These are phyloP conservation scores for Gandaritis pyraliata DNA, from an alignment of 2,888 invertebrate species.

Conservation along the genomic window DNA sequence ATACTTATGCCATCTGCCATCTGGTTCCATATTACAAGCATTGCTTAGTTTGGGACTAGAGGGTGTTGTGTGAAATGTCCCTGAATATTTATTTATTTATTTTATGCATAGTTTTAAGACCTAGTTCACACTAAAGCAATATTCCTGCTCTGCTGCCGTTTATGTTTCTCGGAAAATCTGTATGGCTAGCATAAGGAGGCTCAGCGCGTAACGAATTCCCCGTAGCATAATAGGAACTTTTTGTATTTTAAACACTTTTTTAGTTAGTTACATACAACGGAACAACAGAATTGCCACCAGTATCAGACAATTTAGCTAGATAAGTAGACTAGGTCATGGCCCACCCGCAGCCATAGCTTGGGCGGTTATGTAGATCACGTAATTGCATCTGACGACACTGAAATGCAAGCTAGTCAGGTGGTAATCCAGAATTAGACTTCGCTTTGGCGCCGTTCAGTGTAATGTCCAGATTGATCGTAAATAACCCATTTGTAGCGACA, in stretches of 20 bases:
- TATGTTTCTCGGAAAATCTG: conserved; percentile 15
- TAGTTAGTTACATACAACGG: too few relatives aligned
- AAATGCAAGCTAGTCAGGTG: conserved; percentile 51
- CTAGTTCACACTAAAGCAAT: conserved; percentile 7
- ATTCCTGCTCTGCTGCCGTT: background rate
- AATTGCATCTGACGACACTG: conserved; percentile 40
- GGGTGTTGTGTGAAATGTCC: too few relatives aligned
- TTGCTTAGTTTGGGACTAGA: too few relatives aligned
- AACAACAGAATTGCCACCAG: background rate
- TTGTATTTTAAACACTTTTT: too few relatives aligned
- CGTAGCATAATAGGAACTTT: conserved; percentile 8
- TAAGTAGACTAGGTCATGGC: conserved; percentile 14
- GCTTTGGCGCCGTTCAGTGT: conserved; percentile 49
- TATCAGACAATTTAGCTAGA: conserved; percentile 4
- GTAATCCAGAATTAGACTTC: conserved; percentile 57
- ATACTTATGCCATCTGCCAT: too few relatives aligned
- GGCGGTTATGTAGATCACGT: conserved; percentile 15
- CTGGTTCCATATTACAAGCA: too few relatives aligned
- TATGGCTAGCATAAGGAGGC: background rate
- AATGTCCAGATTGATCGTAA: conserved; percentile 49
- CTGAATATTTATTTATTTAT: too few relatives aligned
- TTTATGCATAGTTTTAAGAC: background rate
- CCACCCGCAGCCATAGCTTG: conserved; percentile 9
- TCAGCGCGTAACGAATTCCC: conserved; percentile 7
- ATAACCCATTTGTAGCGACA: conserved; percentile 49